Evolutionary conservation across 2,797 vertebrate species (phyloP), one percentile per base, ranked within the genome.

Genomic region (Acomys russatus): DNA sequence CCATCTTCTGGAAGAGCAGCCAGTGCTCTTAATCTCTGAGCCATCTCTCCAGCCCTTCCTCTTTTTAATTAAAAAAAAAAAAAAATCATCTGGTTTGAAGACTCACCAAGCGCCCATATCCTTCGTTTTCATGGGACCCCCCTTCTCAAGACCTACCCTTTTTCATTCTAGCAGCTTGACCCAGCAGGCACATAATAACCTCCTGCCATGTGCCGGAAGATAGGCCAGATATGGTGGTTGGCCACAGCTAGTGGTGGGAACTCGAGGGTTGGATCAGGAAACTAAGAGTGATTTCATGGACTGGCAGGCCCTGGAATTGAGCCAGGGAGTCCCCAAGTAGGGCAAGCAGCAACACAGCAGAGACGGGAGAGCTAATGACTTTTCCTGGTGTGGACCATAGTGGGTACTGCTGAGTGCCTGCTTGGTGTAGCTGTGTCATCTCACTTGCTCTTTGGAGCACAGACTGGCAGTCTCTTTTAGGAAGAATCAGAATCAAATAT

Each of bases 21-120:
- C 64, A 51, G 30, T 70, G 44, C 11, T n/a, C 20, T 54, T n/a
- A 84, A 68, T 70, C 30, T 30, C 59, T 54, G 64, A 85, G 20
- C 30, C 35, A 4, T n/a, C 33, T 22, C 66, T 70, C 30, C 7
- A 23, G 63, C 63, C 44, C 38, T 85, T 61, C 30, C 54, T 90
- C 88, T 95, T 94, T 96, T 91, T 85, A 82, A 64, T 86, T 94
- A 79, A 63, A 91, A 87, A 88, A 79, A 59, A 59, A 59, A 59
- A 15, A 25, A 70, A 44, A 44, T 44, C 44, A 44, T 80, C 83
- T 78, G 49, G 38, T 70, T 64, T 84, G 88, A 94, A 71, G 25
- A 92, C 66, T 90, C 30, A 1, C 51, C 51, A 76, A 83, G 56
- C 87, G 49, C 68, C 38, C 14, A 11, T 30, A 51, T 96, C 80